Base-by-base conservation (phyloP, 2,888 invertebrate genomes). In the Platycheirus rosarum region DNA sequence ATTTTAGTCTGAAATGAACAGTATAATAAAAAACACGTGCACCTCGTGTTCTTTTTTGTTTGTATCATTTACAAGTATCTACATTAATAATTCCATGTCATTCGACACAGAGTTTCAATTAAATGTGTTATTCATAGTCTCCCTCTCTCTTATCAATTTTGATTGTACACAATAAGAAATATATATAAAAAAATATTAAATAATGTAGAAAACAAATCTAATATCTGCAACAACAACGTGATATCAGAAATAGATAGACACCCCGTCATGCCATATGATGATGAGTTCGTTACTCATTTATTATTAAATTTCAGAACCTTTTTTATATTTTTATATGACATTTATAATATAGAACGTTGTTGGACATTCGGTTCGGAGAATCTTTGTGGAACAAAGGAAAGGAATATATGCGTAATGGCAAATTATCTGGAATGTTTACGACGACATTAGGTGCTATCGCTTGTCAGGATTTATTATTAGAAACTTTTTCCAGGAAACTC, bases 191-290 rank as follows among this genome's bases (percentile, higher is more conserved):
- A 40, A 14, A 40, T 23, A 20, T 11, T 9, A 9, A 42, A 1
- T 1, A 46, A 20, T 1, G 14, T 14, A 29, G 14, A 14, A 40
- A 26, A 42, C 13, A 42, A 42, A 8, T 26, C 20, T 40, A 57
- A 13, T 60, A 60, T 14, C 57, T 60, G 57, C 42, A 51, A 51
- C 20, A 51, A 40, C 16, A 68, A 62, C 57, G 16, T 44, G 35
- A 60, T 60, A 51, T 35, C 51, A 60, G 68, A 70, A 70, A 76
- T 66, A 55, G 53, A 62, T 69, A 55, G 53, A 62, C 63, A 74
- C 68, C 14, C 40, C 32, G 53, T 63, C 48, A 68, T 68, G 48
- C 14, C 1, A 23, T 51, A 65, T 49, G 63, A 63, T 69, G 49
- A 46, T 37, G 51, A 65, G 23, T 57, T 42, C 49, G 26, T 65